These are phyloP conservation scores for Axis porcinus DNA, from an alignment of 2,113 vertebrate species.

Conservation along the genomic window DNA sequence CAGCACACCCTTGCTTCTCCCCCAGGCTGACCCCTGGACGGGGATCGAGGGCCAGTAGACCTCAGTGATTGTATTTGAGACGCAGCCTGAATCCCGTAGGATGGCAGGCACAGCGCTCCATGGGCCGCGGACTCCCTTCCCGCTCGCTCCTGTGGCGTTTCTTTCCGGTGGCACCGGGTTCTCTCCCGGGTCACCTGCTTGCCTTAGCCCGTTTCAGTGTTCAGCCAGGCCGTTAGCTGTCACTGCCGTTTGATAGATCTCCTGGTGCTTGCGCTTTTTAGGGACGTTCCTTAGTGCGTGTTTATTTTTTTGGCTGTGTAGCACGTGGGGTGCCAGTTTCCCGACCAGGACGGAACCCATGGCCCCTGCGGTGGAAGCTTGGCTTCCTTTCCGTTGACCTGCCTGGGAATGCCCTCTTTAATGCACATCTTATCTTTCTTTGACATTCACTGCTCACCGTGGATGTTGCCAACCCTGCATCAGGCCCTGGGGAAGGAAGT, in stretches of 20 bases:
- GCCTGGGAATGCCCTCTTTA: background rate
- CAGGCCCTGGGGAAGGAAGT: background rate
- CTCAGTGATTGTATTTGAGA: background rate
- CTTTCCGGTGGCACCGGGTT: too few relatives aligned
- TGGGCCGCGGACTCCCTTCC: background rate
- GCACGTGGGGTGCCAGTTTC: background rate
- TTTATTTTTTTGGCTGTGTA: background rate
- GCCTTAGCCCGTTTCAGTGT: background rate
- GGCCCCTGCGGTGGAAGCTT: background rate
- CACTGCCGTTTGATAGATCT: background rate
- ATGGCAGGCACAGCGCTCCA: background rate
- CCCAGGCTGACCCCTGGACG: too few relatives aligned
- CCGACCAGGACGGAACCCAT: background rate
- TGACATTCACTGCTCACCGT: background rate
- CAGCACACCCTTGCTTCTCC: background rate
- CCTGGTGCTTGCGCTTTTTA: background rate
- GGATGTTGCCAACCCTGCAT: background rate
- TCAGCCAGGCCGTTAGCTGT: background rate
- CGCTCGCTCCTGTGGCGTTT: too few relatives aligned
- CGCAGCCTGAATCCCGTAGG: background rate
- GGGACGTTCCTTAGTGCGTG: background rate
- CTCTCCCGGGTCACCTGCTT: background rate
- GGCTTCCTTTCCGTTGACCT: background rate
- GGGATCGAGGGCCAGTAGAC: too few relatives aligned
- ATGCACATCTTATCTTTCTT: background rate